Evolutionary conservation across 2,888 invertebrate species (phyloP), one percentile per base, ranked within the genome.

Genomic region (Neuroscelio doddi): DNA sequence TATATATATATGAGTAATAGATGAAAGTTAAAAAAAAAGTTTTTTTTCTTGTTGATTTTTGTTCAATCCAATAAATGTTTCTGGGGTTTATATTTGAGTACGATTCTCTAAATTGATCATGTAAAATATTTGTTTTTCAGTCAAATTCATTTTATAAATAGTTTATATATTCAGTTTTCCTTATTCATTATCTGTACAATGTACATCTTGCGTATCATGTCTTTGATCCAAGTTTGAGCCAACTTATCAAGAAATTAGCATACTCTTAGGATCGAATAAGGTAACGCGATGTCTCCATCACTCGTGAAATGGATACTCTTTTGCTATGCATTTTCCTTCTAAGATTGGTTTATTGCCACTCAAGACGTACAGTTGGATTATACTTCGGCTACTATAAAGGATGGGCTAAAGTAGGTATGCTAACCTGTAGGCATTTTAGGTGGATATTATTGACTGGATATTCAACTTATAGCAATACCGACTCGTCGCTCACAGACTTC

Each of bases 261-360:
- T 78, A 78, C 71, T 77, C 67, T 76, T 46, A 75, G 73, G 73
- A 78, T 75, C 75, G 76, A 79, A 76, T 73, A 75, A 74, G 75
- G 74, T 74, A 75, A 68, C 75, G 65, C 78, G 80, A 81, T 79
- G 81, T 81, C 81, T 81, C 80, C 78, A 81, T 81, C 75, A 77
- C 72, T 79, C 76, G 79, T 81, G 78, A 80, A 81, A 80, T 77
- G 79, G 80, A 81, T 80, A 81, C 80, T 73, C 74, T 65, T 74
- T 67, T 72, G 73, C 72, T 66, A 69, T 71, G 73, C 77, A 73
- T 76, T 77, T 76, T 76, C 76, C 76, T 80, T 79, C 79, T 74
- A 73, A 73, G 81, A 81, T 80, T 80, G 79, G 73, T 81, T 81
- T 81, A 80, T 80, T 78, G 74, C 69, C 75, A 70, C 46, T 63